phyloP scores from a whole-genome alignment of 2,113 vertebrate genomes.

The Cephalopholis sonnerati region DNA sequence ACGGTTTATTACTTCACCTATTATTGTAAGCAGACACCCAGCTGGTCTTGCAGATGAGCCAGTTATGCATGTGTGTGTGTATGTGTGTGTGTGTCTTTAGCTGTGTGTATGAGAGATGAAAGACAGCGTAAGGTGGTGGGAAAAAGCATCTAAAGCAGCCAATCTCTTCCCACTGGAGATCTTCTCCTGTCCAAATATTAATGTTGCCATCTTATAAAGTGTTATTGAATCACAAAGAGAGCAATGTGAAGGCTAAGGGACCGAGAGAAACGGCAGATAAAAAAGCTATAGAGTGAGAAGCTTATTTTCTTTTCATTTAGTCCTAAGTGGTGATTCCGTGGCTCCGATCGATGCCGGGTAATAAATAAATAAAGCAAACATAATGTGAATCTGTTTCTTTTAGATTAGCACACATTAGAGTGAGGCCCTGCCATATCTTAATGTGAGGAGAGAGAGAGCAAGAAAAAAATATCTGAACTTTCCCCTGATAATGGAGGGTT shows the following conservation, averaged over 20 bases:
- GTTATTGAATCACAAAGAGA: conserved; percentile 63
- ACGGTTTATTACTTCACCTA: conserved; percentile 45
- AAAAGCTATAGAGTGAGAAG: conserved; percentile 50
- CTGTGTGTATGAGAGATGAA: neutral
- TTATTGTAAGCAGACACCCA: conserved; percentile 55
- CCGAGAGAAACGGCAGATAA: conserved; percentile 49
- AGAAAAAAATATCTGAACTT: conserved; percentile 24
- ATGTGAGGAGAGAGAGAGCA: conserved; percentile 14
- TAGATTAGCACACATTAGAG: conserved; percentile 71
- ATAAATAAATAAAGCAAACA: conserved; percentile 71
- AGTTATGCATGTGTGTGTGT: conserved; percentile 13
- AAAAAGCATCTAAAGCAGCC: conserved; percentile 26
- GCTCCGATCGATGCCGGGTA: conserved; percentile 65
- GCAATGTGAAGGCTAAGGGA: conserved; percentile 21
- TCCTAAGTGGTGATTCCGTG: conserved; percentile 57
- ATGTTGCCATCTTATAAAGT: conserved; percentile 52
- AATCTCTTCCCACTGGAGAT: conserved; percentile 26
- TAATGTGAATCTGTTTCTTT: conserved; percentile 71
- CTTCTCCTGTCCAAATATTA: conserved; percentile 56
- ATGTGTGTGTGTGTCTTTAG: conserved; percentile 5
- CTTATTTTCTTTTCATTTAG: conserved; percentile 76
- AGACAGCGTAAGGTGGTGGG: neutral
- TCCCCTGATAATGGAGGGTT: conserved; percentile 59
- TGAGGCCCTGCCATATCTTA: conserved; percentile 43
- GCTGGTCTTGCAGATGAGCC: conserved; percentile 55